phyloP scores from a whole-genome alignment of 2,113 vertebrate genomes.

The Mellivora capensis region DNA sequence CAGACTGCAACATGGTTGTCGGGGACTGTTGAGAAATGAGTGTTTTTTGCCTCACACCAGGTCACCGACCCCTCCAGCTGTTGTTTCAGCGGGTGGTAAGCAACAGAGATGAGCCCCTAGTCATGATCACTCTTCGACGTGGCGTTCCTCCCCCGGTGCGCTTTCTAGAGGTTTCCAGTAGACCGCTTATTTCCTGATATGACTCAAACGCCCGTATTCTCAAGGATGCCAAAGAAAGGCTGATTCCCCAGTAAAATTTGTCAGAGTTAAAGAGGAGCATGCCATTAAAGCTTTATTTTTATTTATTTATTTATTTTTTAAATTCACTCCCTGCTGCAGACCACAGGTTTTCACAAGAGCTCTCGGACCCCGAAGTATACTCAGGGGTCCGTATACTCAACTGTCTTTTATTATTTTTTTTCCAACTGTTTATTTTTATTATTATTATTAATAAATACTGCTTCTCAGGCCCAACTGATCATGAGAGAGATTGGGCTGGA shows the following conservation, averaged over 20 bases:
- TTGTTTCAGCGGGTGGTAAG: neutral
- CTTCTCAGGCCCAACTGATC: neutral
- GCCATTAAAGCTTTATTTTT: conserved; percentile 37
- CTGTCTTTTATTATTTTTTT: neutral
- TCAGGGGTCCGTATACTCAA: neutral
- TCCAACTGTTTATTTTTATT: neutral
- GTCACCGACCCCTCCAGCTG: conserved; percentile 31
- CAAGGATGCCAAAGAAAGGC: neutral
- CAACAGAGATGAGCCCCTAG: neutral
- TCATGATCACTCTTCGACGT: neutral
- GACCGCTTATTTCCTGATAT: neutral
- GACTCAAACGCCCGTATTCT: neutral
- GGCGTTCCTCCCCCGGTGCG: neutral
- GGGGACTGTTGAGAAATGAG: neutral
- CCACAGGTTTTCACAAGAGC: neutral
- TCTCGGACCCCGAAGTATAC: neutral
- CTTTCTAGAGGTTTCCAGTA: neutral
- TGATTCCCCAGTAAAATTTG: neutral
- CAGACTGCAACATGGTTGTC: neutral
- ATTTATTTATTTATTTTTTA: neutral
- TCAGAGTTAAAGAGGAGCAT: conserved; percentile 40
- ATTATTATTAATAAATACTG: neutral
- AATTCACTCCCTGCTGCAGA: neutral
- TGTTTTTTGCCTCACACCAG: conserved; percentile 3
- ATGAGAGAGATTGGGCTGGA: neutral